phyloP scores from a whole-genome alignment of 1,140 invertebrate species.

The Dreissena rostriformis region DNA sequence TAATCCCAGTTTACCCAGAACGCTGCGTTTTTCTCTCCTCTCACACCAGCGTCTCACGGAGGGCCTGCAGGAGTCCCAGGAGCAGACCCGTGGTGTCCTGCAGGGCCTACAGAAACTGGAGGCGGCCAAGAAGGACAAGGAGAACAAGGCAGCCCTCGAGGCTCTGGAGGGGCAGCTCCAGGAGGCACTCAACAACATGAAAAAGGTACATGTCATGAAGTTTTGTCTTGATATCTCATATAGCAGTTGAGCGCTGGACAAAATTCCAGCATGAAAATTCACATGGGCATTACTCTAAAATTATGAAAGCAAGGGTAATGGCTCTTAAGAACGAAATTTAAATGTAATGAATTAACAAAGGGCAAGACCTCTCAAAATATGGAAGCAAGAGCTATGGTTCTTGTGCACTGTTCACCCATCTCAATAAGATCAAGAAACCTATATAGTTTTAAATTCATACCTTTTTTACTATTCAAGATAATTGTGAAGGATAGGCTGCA shows the following conservation, averaged over 20 bases:
- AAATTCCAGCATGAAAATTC: background rate
- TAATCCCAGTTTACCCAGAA: background rate
- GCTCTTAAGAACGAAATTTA: background rate
- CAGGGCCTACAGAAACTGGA: slow-evolving; percentile 61
- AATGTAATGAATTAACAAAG: background rate
- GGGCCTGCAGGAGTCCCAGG: slow-evolving; percentile 59
- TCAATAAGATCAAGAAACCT: no score
- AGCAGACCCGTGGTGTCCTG: slow-evolving; percentile 54
- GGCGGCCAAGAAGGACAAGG: slow-evolving; percentile 62
- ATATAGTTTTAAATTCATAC: no score
- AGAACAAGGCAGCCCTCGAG: slow-evolving; percentile 64
- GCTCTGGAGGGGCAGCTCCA: slow-evolving; percentile 58
- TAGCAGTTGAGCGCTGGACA: background rate
- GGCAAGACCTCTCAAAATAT: background rate
- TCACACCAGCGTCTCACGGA: slow-evolving; percentile 55
- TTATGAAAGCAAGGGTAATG: no score
- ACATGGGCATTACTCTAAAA: background rate
- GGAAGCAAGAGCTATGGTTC: background rate
- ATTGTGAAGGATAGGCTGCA: no score
- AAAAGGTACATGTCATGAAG: slow-evolving; percentile 64
- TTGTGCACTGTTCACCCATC: no score
- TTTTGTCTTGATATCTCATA: background rate
- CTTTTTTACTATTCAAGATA: no score
- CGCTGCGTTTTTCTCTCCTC: background rate
- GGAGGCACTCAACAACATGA: slow-evolving; percentile 55